Conservation (phyloP, 2,797 vertebrate genomes). For the Simalia tracyae region DNA sequence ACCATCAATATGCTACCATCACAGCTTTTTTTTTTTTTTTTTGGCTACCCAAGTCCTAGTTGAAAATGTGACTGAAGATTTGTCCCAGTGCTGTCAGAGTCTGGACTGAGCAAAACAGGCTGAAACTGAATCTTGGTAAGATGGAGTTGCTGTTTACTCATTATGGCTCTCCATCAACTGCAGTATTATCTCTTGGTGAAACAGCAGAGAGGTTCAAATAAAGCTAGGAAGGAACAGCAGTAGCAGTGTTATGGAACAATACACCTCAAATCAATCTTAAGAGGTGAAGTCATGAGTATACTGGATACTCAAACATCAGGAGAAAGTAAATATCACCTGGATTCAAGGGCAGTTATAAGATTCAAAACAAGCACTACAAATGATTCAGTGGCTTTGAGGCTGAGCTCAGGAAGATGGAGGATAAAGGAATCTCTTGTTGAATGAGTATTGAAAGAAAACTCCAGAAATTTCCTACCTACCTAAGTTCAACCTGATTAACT, state of each 20-base stretch:
- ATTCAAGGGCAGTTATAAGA: neutral
- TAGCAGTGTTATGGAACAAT: neutral
- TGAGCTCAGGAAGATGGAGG: neutral
- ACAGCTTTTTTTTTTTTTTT: neutral
- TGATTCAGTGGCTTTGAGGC: neutral
- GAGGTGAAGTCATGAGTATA: neutral
- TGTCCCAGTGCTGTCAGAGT: neutral
- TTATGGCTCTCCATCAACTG: neutral
- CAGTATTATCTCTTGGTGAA: neutral
- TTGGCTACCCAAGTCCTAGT: neutral
- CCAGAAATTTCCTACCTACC: neutral
- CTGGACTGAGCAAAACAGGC: neutral
- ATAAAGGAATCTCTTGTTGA: neutral
- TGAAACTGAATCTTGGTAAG: neutral
- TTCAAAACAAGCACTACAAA: neutral
- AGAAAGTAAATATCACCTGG: neutral
- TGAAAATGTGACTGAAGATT: neutral
- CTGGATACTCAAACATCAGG: neutral
- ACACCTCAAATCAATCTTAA: neutral
- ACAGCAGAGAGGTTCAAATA: neutral
- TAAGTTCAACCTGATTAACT: neutral
- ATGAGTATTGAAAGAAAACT: neutral
- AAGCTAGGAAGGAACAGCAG: neutral
- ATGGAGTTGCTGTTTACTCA: neutral
- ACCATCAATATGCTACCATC: neutral